These are phyloP conservation scores for Dunckerocampus dactyliophorus DNA, from an alignment of 2,113 vertebrate genomes.

Conservation along the genomic window DNA sequence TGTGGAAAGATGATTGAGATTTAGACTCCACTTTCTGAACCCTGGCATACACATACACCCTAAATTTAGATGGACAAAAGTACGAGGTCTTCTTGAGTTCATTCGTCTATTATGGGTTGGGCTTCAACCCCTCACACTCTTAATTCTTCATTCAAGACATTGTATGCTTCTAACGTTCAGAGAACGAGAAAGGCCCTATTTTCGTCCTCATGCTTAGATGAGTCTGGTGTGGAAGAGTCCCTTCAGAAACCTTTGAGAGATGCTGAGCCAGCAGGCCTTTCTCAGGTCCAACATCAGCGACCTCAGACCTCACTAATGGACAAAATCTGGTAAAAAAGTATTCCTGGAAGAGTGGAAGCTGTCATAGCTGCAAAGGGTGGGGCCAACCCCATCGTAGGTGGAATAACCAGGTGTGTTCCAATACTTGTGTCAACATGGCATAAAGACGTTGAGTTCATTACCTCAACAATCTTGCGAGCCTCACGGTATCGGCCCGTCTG, in stretches of 20 bases:
- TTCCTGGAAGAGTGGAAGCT: too few species aligned
- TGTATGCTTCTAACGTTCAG: background rate
- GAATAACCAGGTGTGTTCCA: background rate
- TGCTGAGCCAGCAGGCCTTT: too few species aligned
- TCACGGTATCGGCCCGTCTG: conserved; percentile 87
- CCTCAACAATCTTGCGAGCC: conserved; percentile 96
- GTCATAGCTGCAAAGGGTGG: too few species aligned
- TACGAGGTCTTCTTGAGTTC: background rate
- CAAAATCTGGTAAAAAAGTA: too few species aligned
- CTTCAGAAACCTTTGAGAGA: too few species aligned
- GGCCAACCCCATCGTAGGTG: background rate
- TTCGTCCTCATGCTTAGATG: too few species aligned
- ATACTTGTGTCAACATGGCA: background rate
- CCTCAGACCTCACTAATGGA: background rate
- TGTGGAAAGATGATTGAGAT: background rate
- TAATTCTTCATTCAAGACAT: background rate
- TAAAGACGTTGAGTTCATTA: conserved; percentile 36
- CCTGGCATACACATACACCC: background rate
- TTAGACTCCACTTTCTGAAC: background rate
- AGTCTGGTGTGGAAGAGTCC: background rate
- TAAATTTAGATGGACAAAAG: background rate
- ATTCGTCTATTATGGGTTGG: background rate
- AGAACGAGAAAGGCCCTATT: too few species aligned
- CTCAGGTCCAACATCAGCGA: background rate
- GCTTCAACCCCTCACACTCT: background rate